Base-by-base conservation (phyloP, 2,797 vertebrate species). In the Syngnathus acus region DNA sequence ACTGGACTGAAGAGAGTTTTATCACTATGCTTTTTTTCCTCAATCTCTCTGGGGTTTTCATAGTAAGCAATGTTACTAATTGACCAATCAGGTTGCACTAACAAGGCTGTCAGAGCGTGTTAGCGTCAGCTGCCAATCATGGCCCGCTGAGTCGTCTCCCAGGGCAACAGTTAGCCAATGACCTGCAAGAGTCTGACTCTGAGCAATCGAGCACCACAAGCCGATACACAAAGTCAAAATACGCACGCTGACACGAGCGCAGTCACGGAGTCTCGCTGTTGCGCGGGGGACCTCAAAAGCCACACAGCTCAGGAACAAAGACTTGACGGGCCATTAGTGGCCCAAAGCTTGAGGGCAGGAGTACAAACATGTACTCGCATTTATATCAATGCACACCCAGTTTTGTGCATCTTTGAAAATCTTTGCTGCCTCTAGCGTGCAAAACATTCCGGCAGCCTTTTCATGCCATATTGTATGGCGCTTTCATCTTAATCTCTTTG, bases 41-140 rank as follows among this genome's bases (percentile, higher is more conserved):
- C 37, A 54, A 37, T 62, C 65, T 69, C 82, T 75, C 70, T n/a
- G 32, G 74, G 73, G 84, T 81, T 74, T 76, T 74, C 23, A 32
- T 77, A 68, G 75, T 71, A 78, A 87, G 82, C 79, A 81, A 86
- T 86, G 85, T 83, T 82, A 83, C 84, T 89, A 89, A 89, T 86
- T 88, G 87, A 87, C 86, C 88, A 89, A 89, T 89, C 88, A 88
- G 86, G 86, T 89, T 86, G 87, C 87, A 89, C 88, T 89, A 88
- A 89, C 83, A 84, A 84, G 81, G 76, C 84, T 86, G 88, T 89
- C 88, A 86, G 78, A 83, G 70, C 55, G 19, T 17, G 72, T 89
- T 89, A 88, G 79, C 65, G 78, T 89, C 88, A 88, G 68, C 60
- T n/a, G 62, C 86, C 87, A 88, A 88, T 88, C 78, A 71, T 37